Conservation (phyloP, 1,140 invertebrate genomes). For the Pararge aegeria region DNA sequence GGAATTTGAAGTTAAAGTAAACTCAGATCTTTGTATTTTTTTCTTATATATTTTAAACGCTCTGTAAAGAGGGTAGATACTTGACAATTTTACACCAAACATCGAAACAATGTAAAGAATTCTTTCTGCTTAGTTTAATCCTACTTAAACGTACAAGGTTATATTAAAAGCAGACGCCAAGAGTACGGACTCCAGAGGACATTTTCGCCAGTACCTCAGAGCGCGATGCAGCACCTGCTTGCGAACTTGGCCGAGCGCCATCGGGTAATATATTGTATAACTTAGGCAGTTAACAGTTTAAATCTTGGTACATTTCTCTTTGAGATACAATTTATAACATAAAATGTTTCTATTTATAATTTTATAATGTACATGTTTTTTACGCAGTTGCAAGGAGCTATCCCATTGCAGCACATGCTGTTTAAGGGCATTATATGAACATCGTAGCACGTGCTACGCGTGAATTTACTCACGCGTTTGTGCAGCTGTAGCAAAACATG, state of each 20-base stretch:
- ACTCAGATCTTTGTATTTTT: too few relatives aligned
- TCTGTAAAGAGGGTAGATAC: too few relatives aligned
- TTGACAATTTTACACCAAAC: neutral
- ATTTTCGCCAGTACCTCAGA: constrained; percentile 28
- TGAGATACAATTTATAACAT: constrained; percentile 18
- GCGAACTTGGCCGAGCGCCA: constrained; percentile 34
- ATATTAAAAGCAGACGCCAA: constrained; percentile 26
- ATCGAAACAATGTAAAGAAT: neutral
- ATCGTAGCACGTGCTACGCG: too few relatives aligned
- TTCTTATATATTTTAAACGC: too few relatives aligned
- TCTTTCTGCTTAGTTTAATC: neutral
- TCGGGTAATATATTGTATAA: constrained; percentile 33
- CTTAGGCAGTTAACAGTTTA: constrained; percentile 31
- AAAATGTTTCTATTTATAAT: neutral
- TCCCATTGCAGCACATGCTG: too few relatives aligned
- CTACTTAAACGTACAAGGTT: constrained; percentile 14
- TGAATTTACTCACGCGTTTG: too few relatives aligned
- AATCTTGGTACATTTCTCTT: constrained; percentile 20
- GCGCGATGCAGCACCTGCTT: constrained; percentile 30
- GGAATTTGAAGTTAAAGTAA: too few relatives aligned
- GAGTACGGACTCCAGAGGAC: constrained; percentile 22
- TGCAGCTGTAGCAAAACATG: too few relatives aligned
- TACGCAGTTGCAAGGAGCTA: too few relatives aligned
- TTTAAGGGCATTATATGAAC: too few relatives aligned
- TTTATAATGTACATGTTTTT: neutral